Percentiles rank a stretch among this genome's conserved stretches.
Evolutionary conservation across 53 echinoderm and acorn worm species (phyloP).

Genomic region (Actinopyga echinites): DNA sequence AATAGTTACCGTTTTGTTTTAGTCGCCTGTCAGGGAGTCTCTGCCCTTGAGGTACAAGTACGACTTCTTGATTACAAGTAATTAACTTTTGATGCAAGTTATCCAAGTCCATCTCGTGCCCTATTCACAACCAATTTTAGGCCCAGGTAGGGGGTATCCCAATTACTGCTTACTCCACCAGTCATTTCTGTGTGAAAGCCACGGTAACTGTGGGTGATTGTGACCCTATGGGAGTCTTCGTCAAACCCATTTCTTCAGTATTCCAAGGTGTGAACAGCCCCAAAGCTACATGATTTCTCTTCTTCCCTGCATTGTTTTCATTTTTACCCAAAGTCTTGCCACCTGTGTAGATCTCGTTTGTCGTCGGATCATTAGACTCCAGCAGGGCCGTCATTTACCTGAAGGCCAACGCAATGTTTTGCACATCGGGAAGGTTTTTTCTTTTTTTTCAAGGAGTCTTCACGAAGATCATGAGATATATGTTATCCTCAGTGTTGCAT

Average conservation of each 20-base stretch:
- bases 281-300: background rate
- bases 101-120: slow-evolving; percentile 24
- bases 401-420: background rate
- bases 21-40: background rate
- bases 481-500: background rate
- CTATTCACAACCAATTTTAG: slow-evolving; percentile 31
- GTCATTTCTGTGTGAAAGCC: too few relatives aligned
- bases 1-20: slow-evolving; percentile 17
- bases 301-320: slow-evolving; percentile 3
- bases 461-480: background rate
- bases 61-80: slow-evolving; percentile 1
- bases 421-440: background rate
- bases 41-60: slow-evolving; percentile 4
- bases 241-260: background rate
- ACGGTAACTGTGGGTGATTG: background rate
- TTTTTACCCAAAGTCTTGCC: background rate
- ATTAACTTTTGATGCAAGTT: slow-evolving; percentile 20
- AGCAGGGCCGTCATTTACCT: slow-evolving; percentile 12
- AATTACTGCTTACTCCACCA: slow-evolving; percentile 10
- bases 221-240: background rate
- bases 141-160: slow-evolving; percentile 29
- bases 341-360: slow-evolving; percentile 27
- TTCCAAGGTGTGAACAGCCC: slow-evolving; percentile 28
- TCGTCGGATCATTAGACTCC: background rate
- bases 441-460: background rate